A percentile compares a stretch with the other conserved stretches of the same genome.
Evolutionary conservation across 2,113 vertebrate genomes (phyloP).

Genomic region (Mus spicilegus): DNA sequence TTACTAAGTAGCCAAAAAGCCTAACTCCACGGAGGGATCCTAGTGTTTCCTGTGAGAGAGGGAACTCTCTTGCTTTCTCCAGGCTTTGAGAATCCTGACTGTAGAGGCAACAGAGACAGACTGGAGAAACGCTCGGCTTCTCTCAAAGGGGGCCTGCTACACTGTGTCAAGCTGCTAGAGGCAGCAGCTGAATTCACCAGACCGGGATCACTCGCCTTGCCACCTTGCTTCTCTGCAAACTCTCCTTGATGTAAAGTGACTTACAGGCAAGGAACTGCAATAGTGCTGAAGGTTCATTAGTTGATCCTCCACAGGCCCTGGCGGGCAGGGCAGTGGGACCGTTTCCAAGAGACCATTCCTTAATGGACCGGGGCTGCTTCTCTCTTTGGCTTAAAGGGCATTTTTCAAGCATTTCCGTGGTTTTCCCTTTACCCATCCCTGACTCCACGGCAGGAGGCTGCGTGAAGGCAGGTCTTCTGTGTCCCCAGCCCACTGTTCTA

Average conservation of each 20-base stretch:
- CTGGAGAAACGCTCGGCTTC: conserved; percentile 66
- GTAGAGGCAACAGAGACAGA: not conserved
- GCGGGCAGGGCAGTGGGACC: conserved; percentile 65
- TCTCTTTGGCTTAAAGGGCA: conserved; percentile 73
- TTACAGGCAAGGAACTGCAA: conserved; percentile 76
- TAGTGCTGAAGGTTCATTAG: conserved; percentile 78
- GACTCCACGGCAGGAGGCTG: conserved; percentile 59
- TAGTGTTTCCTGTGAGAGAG: conserved; percentile 9
- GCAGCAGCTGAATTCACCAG: conserved; percentile 56
- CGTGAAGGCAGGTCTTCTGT: not conserved
- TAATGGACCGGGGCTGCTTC: conserved; percentile 60
- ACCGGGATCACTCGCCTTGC: conserved; percentile 57
- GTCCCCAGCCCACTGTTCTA: not conserved
- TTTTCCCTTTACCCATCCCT: conserved; percentile 65
- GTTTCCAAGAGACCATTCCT: conserved; percentile 67
- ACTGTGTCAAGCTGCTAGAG: conserved; percentile 65
- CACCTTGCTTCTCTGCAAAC: conserved; percentile 66
- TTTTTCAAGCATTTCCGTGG: conserved; percentile 70
- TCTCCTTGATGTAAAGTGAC: conserved; percentile 73
- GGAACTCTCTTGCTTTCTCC: conserved; percentile 35
- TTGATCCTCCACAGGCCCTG: conserved; percentile 65
- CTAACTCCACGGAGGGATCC: not conserved
- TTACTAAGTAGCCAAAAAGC: conserved; percentile 11
- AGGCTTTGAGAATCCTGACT: conserved; percentile 49
- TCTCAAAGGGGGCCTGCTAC: conserved; percentile 55